These are phyloP conservation scores for Gari tellinella DNA, from an alignment of 2,888 invertebrate species.

Conservation along the genomic window DNA sequence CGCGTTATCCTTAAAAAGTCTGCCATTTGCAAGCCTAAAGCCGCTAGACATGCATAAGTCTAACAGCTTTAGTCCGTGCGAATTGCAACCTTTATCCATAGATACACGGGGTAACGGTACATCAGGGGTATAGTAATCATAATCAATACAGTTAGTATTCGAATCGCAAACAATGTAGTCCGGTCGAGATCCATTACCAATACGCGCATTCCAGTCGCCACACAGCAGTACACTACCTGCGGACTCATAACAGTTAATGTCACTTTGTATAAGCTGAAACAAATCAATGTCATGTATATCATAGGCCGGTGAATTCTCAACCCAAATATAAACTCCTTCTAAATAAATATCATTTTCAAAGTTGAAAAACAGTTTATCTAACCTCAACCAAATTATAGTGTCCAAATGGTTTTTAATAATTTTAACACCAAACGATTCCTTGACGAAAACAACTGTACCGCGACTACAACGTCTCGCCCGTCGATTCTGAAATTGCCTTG, in stretches of 20 bases:
- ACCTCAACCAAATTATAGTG: slow-evolving; percentile 17
- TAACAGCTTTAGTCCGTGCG: not conserved
- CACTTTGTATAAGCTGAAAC: slow-evolving; percentile 11
- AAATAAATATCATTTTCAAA: slow-evolving; percentile 10
- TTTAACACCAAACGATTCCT: slow-evolving; percentile 8
- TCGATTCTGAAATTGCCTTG: slow-evolving; percentile 19
- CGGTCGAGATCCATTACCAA: slow-evolving; percentile 2
- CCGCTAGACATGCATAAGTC: not conserved
- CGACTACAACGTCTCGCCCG: slow-evolving; percentile 9
- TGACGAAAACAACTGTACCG: slow-evolving; percentile 6
- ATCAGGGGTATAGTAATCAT: slow-evolving; percentile 21
- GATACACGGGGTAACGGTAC: slow-evolving; percentile 10
- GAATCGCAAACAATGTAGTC: slow-evolving; percentile 27
- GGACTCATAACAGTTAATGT: slow-evolving; percentile 12
- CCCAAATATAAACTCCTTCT: slow-evolving; percentile 19
- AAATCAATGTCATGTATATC: slow-evolving; percentile 18
- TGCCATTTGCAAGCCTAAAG: not conserved
- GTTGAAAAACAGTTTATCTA: slow-evolving; percentile 16
- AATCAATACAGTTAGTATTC: slow-evolving; percentile 6
- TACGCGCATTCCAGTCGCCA: slow-evolving; percentile 25
- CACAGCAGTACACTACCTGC: slow-evolving; percentile 1
- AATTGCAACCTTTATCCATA: slow-evolving; percentile 17
- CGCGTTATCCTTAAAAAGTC: not conserved
- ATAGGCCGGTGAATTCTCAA: slow-evolving; percentile 23
- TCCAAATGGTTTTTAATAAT: slow-evolving; percentile 17